Conservation (phyloP, 2,888 invertebrate species). For the Microctonus hyperodae region DNA sequence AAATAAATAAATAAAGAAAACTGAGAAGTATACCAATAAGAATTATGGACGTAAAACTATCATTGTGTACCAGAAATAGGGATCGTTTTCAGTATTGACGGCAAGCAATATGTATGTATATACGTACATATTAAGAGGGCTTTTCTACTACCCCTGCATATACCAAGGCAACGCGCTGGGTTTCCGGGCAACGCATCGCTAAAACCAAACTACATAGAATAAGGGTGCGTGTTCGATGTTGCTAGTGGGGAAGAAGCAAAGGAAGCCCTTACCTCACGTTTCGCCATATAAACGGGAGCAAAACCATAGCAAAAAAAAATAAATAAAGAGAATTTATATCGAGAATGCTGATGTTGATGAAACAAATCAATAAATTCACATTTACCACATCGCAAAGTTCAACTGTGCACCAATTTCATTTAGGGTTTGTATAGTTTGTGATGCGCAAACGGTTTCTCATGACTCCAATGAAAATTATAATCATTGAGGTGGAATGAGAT, state of each 20-base stretch:
- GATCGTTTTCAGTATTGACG: neutral
- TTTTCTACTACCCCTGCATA: slow-evolving; percentile 23
- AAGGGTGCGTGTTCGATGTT: slow-evolving; percentile 32
- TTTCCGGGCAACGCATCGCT: slow-evolving; percentile 31
- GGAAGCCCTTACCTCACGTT: slow-evolving; percentile 57
- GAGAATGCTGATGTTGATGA: slow-evolving; percentile 44
- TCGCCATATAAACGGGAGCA: slow-evolving; percentile 35
- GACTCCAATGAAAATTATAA: slow-evolving; percentile 50
- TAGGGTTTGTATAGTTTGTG: neutral
- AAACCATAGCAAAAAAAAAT: neutral
- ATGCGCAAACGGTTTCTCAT: slow-evolving; percentile 40
- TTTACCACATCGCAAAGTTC: slow-evolving; percentile 1
- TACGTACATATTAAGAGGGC: slow-evolving; percentile 17
- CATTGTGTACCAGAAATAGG: slow-evolving; percentile 32
- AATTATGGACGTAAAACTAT: slow-evolving; percentile 40
- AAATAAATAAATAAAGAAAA: slow-evolving; percentile 31
- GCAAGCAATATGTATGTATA: neutral
- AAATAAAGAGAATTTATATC: neutral
- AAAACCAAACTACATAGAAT: slow-evolving; percentile 23
- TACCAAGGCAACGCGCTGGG: slow-evolving; percentile 16
- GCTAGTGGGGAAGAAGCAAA: slow-evolving; percentile 30
- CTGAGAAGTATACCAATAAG: slow-evolving; percentile 46
- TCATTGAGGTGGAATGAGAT: slow-evolving; percentile 54
- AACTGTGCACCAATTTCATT: neutral
- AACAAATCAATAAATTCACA: slow-evolving; percentile 55